phyloP scores from a whole-genome alignment of 92 coral and sea anemone genomes.

The Siderastrea radians region DNA sequence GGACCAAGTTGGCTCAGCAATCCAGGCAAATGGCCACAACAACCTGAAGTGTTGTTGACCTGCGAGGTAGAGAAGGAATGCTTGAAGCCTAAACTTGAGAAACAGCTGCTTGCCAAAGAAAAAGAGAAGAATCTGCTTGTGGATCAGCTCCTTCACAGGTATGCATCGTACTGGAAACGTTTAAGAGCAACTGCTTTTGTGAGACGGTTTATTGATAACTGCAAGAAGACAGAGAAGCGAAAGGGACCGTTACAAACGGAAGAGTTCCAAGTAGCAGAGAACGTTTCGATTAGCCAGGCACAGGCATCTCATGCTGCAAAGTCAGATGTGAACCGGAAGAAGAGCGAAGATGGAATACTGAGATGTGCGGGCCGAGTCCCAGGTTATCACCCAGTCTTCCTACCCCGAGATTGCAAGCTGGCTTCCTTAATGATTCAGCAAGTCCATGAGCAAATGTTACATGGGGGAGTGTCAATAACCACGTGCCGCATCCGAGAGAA shows the following conservation, averaged over 20 bases:
- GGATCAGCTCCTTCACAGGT: too few species aligned
- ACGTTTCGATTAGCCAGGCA: slow-evolving; percentile 16
- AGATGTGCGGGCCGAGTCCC: slow-evolving; percentile 63
- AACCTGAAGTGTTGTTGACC: slow-evolving; percentile 53
- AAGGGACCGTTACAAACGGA: slow-evolving; percentile 51
- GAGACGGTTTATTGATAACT: slow-evolving; percentile 59
- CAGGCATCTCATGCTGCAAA: neutral
- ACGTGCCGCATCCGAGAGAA: slow-evolving; percentile 68
- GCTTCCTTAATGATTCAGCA: slow-evolving; percentile 50
- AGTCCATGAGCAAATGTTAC: slow-evolving; percentile 63
- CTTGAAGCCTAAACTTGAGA: slow-evolving; percentile 42
- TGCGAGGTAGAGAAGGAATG: slow-evolving; percentile 46
- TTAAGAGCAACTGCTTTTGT: slow-evolving; percentile 64
- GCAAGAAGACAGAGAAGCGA: slow-evolving; percentile 18
- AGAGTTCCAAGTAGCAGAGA: slow-evolving; percentile 45
- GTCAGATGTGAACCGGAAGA: too few species aligned
- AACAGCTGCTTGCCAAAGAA: slow-evolving; percentile 64
- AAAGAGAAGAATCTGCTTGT: too few species aligned
- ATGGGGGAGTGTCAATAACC: slow-evolving; percentile 74
- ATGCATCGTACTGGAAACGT: slow-evolving; percentile 32
- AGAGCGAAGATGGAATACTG: slow-evolving; percentile 9
- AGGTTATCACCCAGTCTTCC: slow-evolving; percentile 58
- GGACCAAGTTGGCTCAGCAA: slow-evolving; percentile 63
- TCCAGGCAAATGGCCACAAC: slow-evolving; percentile 56
- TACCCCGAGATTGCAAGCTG: slow-evolving; percentile 45